Conservation (phyloP, 2,888 invertebrate species). For the Bhutanitis thaidina region DNA sequence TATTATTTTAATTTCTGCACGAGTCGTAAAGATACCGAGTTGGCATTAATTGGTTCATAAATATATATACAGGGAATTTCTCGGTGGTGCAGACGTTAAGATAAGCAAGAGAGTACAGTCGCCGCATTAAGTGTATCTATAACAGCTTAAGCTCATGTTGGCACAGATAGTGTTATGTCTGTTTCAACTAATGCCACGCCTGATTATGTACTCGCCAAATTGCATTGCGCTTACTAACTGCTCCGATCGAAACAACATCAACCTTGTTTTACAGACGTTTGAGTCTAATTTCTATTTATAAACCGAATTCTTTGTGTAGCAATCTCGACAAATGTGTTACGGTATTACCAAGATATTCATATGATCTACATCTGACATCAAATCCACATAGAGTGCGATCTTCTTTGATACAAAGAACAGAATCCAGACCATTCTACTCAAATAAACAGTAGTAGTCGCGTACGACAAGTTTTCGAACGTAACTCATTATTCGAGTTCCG, state of each 20-base stretch:
- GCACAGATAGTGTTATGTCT: not conserved
- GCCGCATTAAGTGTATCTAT: not conserved
- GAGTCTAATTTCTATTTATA: not conserved
- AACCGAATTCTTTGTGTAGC: too few species aligned
- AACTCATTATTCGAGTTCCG: too few species aligned
- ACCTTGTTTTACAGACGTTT: not conserved
- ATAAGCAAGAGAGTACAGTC: constrained; percentile 4
- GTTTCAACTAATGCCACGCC: not conserved
- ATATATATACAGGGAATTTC: too few species aligned
- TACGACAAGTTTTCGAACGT: too few species aligned
- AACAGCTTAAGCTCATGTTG: constrained; percentile 1
- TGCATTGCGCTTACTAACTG: not conserved
- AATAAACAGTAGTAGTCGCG: too few species aligned
- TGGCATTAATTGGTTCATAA: too few species aligned
- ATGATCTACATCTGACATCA: not conserved
- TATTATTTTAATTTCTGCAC: too few species aligned
- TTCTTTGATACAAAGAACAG: not conserved
- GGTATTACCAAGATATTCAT: too few species aligned
- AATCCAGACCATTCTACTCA: not conserved
- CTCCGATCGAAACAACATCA: not conserved
- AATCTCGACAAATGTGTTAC: not conserved
- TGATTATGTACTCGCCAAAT: constrained; percentile 2
- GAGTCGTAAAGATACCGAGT: too few species aligned
- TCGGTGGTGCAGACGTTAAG: constrained; percentile 8
- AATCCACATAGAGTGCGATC: not conserved